Evolutionary conservation across 2,888 invertebrate genomes (phyloP), one percentile per base, ranked within the genome.

Genomic region (Oscheius onirici): DNA sequence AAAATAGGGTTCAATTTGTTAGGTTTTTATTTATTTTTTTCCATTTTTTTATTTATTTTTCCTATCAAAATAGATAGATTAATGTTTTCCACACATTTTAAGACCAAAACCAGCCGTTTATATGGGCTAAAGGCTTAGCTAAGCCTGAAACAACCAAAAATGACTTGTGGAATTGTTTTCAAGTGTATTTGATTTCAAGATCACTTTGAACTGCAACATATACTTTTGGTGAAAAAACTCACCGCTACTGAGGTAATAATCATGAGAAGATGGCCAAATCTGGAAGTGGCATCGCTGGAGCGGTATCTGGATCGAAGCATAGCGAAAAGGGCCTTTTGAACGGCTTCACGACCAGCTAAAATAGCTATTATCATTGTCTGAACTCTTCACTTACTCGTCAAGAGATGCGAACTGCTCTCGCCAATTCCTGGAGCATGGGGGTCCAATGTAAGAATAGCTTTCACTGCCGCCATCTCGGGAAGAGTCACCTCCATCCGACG

Each of bases 161-260:
- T n/a, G n/a, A n/a, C n/a, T n/a, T n/a, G n/a, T n/a, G n/a, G n/a
- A n/a, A n/a, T n/a, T n/a, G n/a, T n/a, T n/a, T n/a, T n/a, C n/a
- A n/a, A n/a, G n/a, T n/a, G n/a, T n/a, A n/a, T n/a, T n/a, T n/a
- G n/a, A n/a, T n/a, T n/a, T n/a, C n/a, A n/a, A n/a, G n/a, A n/a
- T n/a, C n/a, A n/a, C n/a, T n/a, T n/a, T n/a, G n/a, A n/a, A 22
- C 52, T 13, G 49, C 49, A 24, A n/a, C 46, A 10, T 46, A 5
- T 46, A 15, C n/a, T n/a, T n/a, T 46, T 46, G 46, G 46, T 13
- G 15, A 43, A 43, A 22, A 24, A 49, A 49, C 63, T 69, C 26
- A 69, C 69, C 22, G 69, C 43, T 3, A 69, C 69, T 22, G 69
- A 44, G n/a, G 69, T 69, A 43, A 69, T 69, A n/a, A 69, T 46